Evolutionary conservation across 1,140 invertebrate genomes (phyloP).

Genomic region (Drosophila micromelanica): DNA sequence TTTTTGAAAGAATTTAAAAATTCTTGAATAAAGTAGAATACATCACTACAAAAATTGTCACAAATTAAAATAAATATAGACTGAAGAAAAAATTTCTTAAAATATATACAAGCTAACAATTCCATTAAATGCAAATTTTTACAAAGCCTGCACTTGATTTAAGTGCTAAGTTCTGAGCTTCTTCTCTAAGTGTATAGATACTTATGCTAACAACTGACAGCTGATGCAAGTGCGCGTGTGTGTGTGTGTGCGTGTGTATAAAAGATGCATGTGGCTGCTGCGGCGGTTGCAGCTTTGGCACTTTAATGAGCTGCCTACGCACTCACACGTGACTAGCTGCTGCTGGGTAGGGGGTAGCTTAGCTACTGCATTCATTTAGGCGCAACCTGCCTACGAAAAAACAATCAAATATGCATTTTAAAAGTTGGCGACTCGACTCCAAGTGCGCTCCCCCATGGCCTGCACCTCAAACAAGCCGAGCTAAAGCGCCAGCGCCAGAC

Average conservation of each 20-base stretch:
- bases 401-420: conserved; percentile 82
- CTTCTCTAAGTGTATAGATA: conserved; percentile 3
- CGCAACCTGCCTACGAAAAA: conserved; percentile 32
- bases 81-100: no score
- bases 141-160: no score
- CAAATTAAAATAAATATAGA: no score
- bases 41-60: no score
- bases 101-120: no score
- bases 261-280: conserved; percentile 45
- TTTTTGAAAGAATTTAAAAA: no score
- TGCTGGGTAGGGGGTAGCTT: not conserved
- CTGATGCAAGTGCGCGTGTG: not conserved
- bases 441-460: conserved; percentile 64
- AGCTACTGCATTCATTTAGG: conserved; percentile 45
- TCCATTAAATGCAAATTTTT: no score
- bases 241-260: conserved; percentile 15
- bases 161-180: no score
- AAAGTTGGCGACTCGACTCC: conserved; percentile 60
- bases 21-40: no score
- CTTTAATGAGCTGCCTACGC: conserved; percentile 49
- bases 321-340: conserved; percentile 6
- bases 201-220: conserved; percentile 41
- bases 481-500: conserved; percentile 59
- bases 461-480: conserved; percentile 66
- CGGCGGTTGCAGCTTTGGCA: conserved; percentile 27